phyloP scores from a whole-genome alignment of 1,140 invertebrate species.

The Drosophila lacertosa region DNA sequence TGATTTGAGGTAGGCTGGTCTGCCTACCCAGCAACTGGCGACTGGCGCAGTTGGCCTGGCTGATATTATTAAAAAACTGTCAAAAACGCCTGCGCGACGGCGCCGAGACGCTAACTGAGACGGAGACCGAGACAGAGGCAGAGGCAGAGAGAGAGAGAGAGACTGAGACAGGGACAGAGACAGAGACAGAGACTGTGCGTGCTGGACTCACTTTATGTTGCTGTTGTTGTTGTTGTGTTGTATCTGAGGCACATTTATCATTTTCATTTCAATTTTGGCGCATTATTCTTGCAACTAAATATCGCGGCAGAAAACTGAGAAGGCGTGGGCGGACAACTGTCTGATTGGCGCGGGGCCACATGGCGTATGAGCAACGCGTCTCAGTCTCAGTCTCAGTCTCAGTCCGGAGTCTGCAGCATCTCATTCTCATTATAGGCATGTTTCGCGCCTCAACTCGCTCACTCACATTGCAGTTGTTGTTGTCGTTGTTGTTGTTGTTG shows the following conservation, averaged over 20 bases:
- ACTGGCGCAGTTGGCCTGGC: conserved; percentile 38
- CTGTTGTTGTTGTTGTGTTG: conserved; percentile 36
- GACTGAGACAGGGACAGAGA: conserved; percentile 23
- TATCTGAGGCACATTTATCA: conserved; percentile 81
- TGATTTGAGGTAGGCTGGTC: conserved; percentile 67
- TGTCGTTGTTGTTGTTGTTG: conserved; percentile 9
- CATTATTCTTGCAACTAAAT: conserved; percentile 77
- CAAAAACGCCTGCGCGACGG: conserved; percentile 78
- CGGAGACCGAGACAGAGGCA: conserved; percentile 23
- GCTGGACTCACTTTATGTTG: conserved; percentile 34
- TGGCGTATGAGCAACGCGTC: conserved; percentile 72
- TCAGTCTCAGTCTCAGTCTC: conserved; percentile 28
- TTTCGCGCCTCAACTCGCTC: conserved; percentile 48
- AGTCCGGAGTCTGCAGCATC: conserved; percentile 18
- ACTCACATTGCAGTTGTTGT: conserved; percentile 11
- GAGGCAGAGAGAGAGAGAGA: conserved; percentile 11
- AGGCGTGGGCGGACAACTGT: conserved; percentile 73
- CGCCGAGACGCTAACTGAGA: conserved; percentile 51
- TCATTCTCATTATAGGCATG: conserved; percentile 72
- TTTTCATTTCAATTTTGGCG: conserved; percentile 80
- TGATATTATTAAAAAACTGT: conserved; percentile 83
- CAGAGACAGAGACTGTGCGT: conserved; percentile 33
- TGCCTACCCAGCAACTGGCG: conserved; percentile 37
- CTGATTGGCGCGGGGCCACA: conserved; percentile 77
- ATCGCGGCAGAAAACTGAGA: conserved; percentile 24